Evolutionary conservation across 2,888 invertebrate genomes (phyloP), one percentile per base, ranked within the genome.

Genomic region (Sympetrum striolatum): DNA sequence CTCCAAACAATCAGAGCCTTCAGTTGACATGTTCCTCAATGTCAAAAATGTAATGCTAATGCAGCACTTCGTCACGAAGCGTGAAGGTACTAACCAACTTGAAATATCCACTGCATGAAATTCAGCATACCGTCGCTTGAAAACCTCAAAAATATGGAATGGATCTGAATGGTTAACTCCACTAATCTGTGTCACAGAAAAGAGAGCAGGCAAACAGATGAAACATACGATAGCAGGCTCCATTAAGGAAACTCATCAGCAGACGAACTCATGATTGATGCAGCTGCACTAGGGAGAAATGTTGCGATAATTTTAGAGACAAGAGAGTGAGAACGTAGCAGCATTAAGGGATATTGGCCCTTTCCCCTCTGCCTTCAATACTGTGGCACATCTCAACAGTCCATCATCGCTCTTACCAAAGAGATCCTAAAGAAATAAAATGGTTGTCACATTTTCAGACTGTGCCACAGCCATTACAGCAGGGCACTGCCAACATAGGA

Each of bases 371-470:
- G 86, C 86, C 86, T 86, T 44, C 81, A 37, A 86, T 86, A 86
- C 86, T 86, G 86, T 86, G 86, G 86, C 86, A 86, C 86, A 58
- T 39, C n/a, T 39, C 86, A 86, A 60, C n/a, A 37, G 64, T 82
- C 53, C 82, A 58, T 82, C 82, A 82, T 58, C 35, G 58, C 25
- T 58, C 82, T 82, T 58, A 58, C 82, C 82, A 82, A 82, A 82
- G 58, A 82, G 82, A 82, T 82, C 82, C 82, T 58, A 35, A 82
- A 22, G 44, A 81, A 39, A 44, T 37, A 25, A 48, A 48, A 81
- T 31, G 53, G 44, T 25, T 31, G 35, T 53, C 82, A 58, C 82
- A 35, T 60, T 37, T 53, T 53, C 14, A 60, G 86, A 37, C 4
- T 58, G 58, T 37, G n/a, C 86, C 35, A 86, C 60, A 35, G 60